Base-by-base conservation (phyloP, 2,113 vertebrate species). In the Micromys minutus region DNA sequence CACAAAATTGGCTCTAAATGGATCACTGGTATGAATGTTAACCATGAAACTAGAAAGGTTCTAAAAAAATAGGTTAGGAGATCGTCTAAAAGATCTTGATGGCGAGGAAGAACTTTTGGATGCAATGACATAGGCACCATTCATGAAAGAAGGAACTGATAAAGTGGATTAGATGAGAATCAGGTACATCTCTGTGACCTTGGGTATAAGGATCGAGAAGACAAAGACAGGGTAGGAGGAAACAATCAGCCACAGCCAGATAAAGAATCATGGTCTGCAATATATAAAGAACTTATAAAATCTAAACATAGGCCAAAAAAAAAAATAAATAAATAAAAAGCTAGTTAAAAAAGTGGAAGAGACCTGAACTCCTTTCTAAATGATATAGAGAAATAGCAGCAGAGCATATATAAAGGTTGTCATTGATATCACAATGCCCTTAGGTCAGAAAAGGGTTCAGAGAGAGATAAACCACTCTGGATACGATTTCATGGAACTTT, bases 211-310 rank as follows among this genome's bases (percentile, higher is more conserved):
- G 26, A 85, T 26, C 12, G 36, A 93, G 24, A 87, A 74, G 26
- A 77, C 0, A 61, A 55, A 36, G 13, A n/a, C 15, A 72, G 10
- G 52, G 1, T 31, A 4, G 19, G 21, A 90, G 57, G 76, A 80
- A 31, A 31, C 42, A 55, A 42, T 71, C 52, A 24, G 45, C 3
- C 19, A 2, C 69, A 72, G 59, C 17, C 39, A 61, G 3, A 47
- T 85, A 50, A 61, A 74, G 29, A 1, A 47, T n/a, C 42, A 2
- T 77, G 87, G 36, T 34, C 29, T 39, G 57, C 22, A 88, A 34
- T 79, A 42, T 42, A n/a, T 26, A 89, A 74, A 83, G 74, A 90
- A 81, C 34, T 94, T 17, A 71, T 65, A 84, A 88, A 87, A 77
- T 13, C n/a, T 36, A 50, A 26, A 61, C 13, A 61, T 11, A 57